Evolutionary conservation across 64 coral and sea anemone species (phyloP).

Genomic region (Montipora foliosa): DNA sequence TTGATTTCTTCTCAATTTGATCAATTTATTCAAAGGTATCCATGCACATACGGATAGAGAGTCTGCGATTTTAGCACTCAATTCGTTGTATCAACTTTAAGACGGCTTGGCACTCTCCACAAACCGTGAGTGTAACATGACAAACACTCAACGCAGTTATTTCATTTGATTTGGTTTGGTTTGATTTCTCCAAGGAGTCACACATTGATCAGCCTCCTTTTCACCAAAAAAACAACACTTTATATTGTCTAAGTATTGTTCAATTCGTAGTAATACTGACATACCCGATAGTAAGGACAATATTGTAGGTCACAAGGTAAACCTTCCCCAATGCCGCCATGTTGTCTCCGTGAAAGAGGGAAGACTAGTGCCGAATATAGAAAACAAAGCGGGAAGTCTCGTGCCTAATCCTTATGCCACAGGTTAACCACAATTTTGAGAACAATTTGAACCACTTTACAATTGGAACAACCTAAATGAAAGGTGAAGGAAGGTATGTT

Average conservation of each 20-base stretch:
- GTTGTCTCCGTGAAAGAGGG: not conserved
- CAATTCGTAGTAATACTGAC: not conserved
- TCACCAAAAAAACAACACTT: not conserved
- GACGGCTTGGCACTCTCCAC: too few relatives aligned
- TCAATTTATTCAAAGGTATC: not conserved
- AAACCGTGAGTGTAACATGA: not conserved
- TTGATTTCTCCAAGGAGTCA: not conserved
- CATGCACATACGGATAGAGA: not conserved
- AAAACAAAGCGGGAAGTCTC: not conserved
- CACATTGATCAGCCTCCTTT: not conserved
- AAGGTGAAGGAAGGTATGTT: too few relatives aligned
- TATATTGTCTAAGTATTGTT: not conserved
- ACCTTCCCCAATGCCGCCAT: not conserved
- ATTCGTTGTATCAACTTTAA: not conserved
- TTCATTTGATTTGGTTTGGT: not conserved
- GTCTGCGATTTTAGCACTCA: not conserved
- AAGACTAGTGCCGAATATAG: not conserved
- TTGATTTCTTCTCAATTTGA: not conserved
- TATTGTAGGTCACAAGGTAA: slow-evolving; percentile 89
- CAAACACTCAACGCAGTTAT: not conserved
- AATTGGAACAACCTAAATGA: too few relatives aligned
- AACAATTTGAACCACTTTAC: too few relatives aligned
- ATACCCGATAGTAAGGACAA: slow-evolving; percentile 76
- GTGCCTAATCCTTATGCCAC: too few relatives aligned
- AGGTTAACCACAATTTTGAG: too few relatives aligned